Conservation (phyloP, 1,140 invertebrate species). For the Myzus persicae region DNA sequence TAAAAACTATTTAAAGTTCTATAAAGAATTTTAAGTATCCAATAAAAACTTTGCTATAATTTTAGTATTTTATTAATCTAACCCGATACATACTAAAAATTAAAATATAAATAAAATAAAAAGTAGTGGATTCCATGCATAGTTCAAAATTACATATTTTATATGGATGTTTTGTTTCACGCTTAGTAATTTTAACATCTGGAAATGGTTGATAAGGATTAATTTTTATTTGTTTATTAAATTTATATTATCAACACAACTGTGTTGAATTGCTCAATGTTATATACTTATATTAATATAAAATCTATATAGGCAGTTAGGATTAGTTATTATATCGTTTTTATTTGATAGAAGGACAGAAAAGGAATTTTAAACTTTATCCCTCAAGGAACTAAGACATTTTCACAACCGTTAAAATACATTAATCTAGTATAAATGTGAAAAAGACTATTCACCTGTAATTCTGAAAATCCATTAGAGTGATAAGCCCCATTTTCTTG, state of each 20-base stretch:
- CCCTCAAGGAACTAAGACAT: background rate
- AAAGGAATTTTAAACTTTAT: background rate
- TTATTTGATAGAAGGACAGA: background rate
- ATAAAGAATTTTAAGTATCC: background rate
- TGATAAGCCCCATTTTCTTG: background rate
- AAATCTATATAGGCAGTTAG: background rate
- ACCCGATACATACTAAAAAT: background rate
- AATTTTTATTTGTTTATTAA: background rate
- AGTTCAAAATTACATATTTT: background rate
- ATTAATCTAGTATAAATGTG: constrained; percentile 15
- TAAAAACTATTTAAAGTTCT: background rate
- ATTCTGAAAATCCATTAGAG: constrained; percentile 24
- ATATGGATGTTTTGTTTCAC: background rate
- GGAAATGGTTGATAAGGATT: background rate
- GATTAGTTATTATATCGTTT: background rate
- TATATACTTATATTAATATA: background rate
- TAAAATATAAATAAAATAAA: background rate
- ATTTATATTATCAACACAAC: background rate
- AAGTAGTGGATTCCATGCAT: background rate
- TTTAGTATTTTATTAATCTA: background rate
- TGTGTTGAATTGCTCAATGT: background rate
- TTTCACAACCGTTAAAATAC: background rate
- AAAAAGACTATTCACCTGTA: background rate
- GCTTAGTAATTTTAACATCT: background rate
- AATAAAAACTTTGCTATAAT: background rate